Percentiles rank a stretch among this genome's conserved stretches.
phyloP scores from a whole-genome alignment of 1,140 invertebrate species.

The Metaphire vulgaris region DNA sequence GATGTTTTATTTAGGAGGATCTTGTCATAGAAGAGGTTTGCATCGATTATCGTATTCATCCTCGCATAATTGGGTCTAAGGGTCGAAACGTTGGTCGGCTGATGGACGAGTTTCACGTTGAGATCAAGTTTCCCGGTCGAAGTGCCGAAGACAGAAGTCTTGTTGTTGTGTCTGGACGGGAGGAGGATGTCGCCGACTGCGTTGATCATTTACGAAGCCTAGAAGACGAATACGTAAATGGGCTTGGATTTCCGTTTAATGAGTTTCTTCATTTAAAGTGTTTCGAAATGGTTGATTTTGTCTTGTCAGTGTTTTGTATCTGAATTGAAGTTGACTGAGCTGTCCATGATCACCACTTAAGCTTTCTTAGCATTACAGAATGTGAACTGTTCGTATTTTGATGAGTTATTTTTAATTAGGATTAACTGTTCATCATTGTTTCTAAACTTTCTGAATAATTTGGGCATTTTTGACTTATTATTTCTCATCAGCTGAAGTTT shows the following conservation, averaged over 20 bases:
- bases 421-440: no score
- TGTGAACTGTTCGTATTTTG: no score
- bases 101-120: slow-evolving; percentile 77
- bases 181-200: slow-evolving; percentile 79
- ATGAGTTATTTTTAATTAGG: no score
- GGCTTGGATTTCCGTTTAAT: slow-evolving; percentile 62
- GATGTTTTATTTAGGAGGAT: slow-evolving; percentile 71
- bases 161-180: slow-evolving; percentile 75
- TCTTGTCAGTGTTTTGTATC: slow-evolving; percentile 17
- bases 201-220: slow-evolving; percentile 80
- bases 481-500: no score
- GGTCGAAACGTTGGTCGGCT: slow-evolving; percentile 81
- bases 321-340: no score
- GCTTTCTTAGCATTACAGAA: no score
- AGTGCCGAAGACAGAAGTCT: slow-evolving; percentile 70
- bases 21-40: slow-evolving; percentile 55
- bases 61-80: slow-evolving; percentile 79
- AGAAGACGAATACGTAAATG: slow-evolving; percentile 70
- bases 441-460: no score
- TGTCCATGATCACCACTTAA: no score
- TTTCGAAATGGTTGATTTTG: slow-evolving; percentile 40
- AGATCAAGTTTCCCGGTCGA: slow-evolving; percentile 67
- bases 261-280: no score
- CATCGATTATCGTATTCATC: slow-evolving; percentile 66
- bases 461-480: no score